Base-by-base conservation (phyloP, 1,140 invertebrate genomes). In the Calliphora vicina region DNA sequence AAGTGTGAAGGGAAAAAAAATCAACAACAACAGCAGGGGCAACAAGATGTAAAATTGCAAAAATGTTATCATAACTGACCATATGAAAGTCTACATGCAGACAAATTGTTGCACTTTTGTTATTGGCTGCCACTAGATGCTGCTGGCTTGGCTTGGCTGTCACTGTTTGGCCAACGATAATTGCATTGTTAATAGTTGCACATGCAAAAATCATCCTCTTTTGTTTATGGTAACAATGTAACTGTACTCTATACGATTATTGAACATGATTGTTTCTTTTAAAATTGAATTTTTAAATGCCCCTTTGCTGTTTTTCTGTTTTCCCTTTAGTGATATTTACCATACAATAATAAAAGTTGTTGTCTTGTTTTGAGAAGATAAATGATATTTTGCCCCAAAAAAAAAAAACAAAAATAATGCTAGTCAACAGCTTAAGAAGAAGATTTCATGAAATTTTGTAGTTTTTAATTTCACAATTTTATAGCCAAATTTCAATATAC, bases 11-110 rank as follows among this genome's bases (percentile, higher is more conserved):
- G 10, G 4, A 67, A 67, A 67, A 5, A 61, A 15, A 20, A 61
- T 8, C 45, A 57, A 57, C 50, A 57, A 57, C 50, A 57, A 57
- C 74, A 78, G 35, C 74, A 78, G 5, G 17, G 42, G n/a, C 35
- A 78, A 78, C 5, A 78, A 23, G n/a, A 78, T 43, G n/a, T 78
- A 23, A 43, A 29, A 26, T 15, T n/a, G n/a, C n/a, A 35, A 35
- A 35, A 42, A 23, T 78, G 74, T 78, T 78, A 78, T 78, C 74
- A 78, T 43, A 78, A 43, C 35, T 23, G 35, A 78, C 74, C 74
- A 78, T 78, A 78, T 43, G 74, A 43, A 42, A 9, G 61, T 67
- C 61, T 23, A 5, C n/a, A 23, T 35, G 27, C 73, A 42, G 29
- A 78, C 35, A 45, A 67, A 45, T 78, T 23, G 74, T 45, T 78